Conservation (phyloP, 2,888 invertebrate species). For the Amblyjoppa proteus region DNA sequence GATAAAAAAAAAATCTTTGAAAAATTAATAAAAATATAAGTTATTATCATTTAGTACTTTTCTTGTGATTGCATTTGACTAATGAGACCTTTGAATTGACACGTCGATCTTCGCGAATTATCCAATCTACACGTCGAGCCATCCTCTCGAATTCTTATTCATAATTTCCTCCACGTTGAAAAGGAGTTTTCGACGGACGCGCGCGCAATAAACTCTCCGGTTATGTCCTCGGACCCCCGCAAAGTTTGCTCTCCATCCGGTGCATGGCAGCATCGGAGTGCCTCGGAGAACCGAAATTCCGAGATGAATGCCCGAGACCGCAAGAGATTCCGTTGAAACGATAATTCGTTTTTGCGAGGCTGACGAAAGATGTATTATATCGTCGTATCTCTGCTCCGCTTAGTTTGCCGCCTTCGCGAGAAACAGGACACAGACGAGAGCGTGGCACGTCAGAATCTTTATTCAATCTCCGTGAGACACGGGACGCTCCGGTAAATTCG, state of each 20-base stretch:
- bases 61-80: background rate
- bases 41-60: background rate
- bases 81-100: background rate
- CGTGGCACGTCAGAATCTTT: constrained; percentile 34
- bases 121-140: background rate
- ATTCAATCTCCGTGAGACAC: constrained; percentile 46
- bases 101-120: no score
- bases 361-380: background rate
- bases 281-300: background rate
- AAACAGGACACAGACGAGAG: background rate
- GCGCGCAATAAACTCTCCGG: background rate
- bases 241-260: background rate
- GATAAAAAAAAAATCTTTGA: no score
- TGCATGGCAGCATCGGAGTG: background rate
- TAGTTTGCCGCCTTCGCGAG: constrained; percentile 4
- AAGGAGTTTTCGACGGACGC: background rate
- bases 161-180: background rate
- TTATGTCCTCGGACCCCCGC: background rate
- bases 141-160: background rate
- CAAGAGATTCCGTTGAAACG: constrained; percentile 1
- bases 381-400: constrained; percentile 1
- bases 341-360: constrained; percentile 3
- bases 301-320: background rate
- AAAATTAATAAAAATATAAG: no score
- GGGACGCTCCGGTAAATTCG: constrained; percentile 4